Evolutionary conservation across 2,888 invertebrate species (phyloP).

Genomic region (Diarsia rubi): DNA sequence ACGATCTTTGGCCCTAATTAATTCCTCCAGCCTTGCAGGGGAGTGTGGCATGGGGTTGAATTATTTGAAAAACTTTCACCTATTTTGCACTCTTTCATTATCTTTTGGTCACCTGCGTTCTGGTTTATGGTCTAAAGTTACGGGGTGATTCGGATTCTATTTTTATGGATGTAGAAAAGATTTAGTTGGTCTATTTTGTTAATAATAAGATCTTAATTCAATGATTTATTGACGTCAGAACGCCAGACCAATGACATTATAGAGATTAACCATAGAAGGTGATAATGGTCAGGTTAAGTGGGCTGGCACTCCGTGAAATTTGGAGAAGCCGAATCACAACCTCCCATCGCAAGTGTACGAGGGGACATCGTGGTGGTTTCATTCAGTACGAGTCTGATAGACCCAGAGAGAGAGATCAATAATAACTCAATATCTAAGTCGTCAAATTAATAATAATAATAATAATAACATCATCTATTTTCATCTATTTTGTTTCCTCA

Average conservation of each 20-base stretch:
- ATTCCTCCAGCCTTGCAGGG: conserved; percentile 87
- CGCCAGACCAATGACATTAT: background rate
- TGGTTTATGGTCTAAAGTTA: conserved; percentile 54
- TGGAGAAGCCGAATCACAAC: too few species aligned
- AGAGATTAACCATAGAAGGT: background rate
- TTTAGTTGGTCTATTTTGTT: background rate
- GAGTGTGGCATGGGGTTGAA: conserved; percentile 77
- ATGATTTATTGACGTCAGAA: background rate
- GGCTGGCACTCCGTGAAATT: too few species aligned
- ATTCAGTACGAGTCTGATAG: too few species aligned
- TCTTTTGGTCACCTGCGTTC: conserved; percentile 81
- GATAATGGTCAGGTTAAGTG: background rate
- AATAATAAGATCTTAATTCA: too few species aligned
- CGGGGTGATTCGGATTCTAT: conserved; percentile 4
- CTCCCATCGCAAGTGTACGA: too few species aligned
- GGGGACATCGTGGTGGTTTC: too few species aligned
- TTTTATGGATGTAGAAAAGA: background rate
- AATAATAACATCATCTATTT: too few species aligned
- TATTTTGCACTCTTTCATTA: conserved; percentile 78
- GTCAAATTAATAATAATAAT: too few species aligned
- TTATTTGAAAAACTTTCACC: conserved; percentile 86
- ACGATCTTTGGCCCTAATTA: conserved; percentile 90
- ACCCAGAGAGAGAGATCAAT: too few species aligned
- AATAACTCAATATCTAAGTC: background rate
- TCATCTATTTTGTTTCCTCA: too few species aligned